Evolutionary conservation across 2,888 invertebrate species (phyloP), one percentile per base, ranked within the genome.

Genomic region (Pimpla rufipes): DNA sequence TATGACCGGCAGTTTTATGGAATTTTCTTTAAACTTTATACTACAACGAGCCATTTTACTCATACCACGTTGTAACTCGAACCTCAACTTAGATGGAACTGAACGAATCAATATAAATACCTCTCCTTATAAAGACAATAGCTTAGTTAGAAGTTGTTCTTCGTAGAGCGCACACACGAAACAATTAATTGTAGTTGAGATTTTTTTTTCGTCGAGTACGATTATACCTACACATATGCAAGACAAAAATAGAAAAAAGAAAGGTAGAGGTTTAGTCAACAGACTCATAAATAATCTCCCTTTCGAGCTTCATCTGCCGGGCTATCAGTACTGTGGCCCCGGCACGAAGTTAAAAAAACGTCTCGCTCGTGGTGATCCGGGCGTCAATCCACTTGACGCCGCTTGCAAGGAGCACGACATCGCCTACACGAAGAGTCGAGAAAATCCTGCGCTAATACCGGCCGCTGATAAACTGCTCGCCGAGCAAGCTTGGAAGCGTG

Each of bases 391-490:
- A 21, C 79, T 89, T 0, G 89, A 90, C 45, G 42, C 77, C 29
- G 89, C 89, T 18, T 89, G 89, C 52, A 85, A 84, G 75, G 67
- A 85, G 45, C 88, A 86, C 81, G 86, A 86, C 71, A 88, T 87
- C 7, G 85, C 85, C 0, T 88, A 88, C 62, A 85, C 85, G 11
- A 62, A 79, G 40, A 83, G 85, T 67, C 80, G 76, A 71, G 74
- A 85, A 1, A 79, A 86, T 68, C 40, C 83, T 0, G 64, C n/a
- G 7, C 82, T 55, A 3, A 86, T 92, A 59, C 89, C 92, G 83
- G 83, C 85, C 70, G 93, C 93, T 1, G 93, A 94, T 87, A 84
- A 87, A 79, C 37, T 86, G 23, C 85, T 93, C 11, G 86, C 87
- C n/a, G 87, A 91, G 55, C 87, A 87, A 87, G 93, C 91, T 37